A percentile compares a stretch with the other conserved stretches of the same genome.
These are phyloP conservation scores for Choristoneura rosaceana DNA, from an alignment of 2,888 invertebrate species.

Conservation along the genomic window DNA sequence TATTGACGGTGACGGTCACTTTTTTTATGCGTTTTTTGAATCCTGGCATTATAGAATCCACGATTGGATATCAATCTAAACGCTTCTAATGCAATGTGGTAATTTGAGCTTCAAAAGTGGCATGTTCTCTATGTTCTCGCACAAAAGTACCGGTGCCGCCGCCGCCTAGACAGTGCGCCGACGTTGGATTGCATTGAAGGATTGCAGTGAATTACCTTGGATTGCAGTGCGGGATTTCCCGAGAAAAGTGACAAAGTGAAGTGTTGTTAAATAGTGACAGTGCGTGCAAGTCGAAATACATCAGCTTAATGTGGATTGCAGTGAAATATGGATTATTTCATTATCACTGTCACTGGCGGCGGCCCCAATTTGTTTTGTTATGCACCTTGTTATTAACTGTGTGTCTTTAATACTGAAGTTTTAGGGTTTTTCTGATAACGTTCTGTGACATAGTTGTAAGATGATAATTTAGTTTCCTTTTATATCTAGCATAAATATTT, in stretches of 20 bases:
- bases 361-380: constrained; percentile 66
- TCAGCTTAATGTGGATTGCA: constrained; percentile 61
- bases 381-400: constrained; percentile 76
- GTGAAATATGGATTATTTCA: constrained; percentile 41
- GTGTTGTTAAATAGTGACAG: constrained; percentile 73
- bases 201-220: constrained; percentile 82
- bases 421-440: constrained; percentile 12
- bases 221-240: constrained; percentile 80
- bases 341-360: constrained; percentile 76
- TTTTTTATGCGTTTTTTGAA: constrained; percentile 44
- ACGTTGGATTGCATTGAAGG: constrained; percentile 62
- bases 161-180: constrained; percentile 68
- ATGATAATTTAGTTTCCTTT: not conserved
- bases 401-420: constrained; percentile 51
- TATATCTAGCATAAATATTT: too few species aligned
- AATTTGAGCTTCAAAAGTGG: constrained; percentile 52
- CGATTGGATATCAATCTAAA: constrained; percentile 30
- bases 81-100: constrained; percentile 58
- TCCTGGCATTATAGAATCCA: constrained; percentile 37
- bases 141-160: constrained; percentile 69
- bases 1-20: constrained; percentile 52
- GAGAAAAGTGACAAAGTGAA: constrained; percentile 74
- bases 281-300: constrained; percentile 56
- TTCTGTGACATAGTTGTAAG: not conserved
- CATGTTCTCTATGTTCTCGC: constrained; percentile 65